Percentiles rank a stretch among this genome's conserved stretches.
Evolutionary conservation across 2,797 vertebrate genomes (phyloP).

Genomic region (Paratrypauchen microcephalus): DNA sequence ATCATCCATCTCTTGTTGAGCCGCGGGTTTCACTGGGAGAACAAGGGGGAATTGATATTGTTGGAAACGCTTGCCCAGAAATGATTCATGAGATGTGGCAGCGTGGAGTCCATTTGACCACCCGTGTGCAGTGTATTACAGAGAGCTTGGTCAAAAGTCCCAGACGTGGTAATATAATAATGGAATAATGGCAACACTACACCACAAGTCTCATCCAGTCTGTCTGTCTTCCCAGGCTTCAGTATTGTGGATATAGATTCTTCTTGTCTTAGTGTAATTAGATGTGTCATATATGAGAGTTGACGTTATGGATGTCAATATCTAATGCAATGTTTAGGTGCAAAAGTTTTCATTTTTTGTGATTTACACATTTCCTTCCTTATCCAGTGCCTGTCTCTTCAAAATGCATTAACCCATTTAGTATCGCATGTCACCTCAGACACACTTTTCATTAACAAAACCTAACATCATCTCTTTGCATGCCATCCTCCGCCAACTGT

Average conservation of each 20-base stretch:
- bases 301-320: constrained; percentile 28
- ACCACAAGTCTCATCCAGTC: constrained; percentile 25
- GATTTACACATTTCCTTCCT: constrained; percentile 22
- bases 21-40: constrained; percentile 33
- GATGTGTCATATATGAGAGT: constrained; percentile 55
- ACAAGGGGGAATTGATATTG: constrained; percentile 59
- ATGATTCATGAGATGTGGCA: constrained; percentile 54
- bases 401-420: constrained; percentile 47
- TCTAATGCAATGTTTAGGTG: constrained; percentile 36
- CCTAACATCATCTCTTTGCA: constrained; percentile 47
- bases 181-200: constrained; percentile 43
- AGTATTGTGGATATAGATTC: constrained; percentile 38
- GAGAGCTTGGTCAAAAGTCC: constrained; percentile 40
- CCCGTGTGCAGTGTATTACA: constrained; percentile 19
- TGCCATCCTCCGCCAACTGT: constrained; percentile 50
- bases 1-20: constrained; percentile 32
- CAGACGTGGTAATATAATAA: constrained; percentile 57
- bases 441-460: constrained; percentile 47
- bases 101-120: constrained; percentile 44
- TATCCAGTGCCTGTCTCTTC: constrained; percentile 40
- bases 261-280: constrained; percentile 42
- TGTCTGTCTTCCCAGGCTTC: constrained; percentile 23
- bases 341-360: constrained; percentile 56
- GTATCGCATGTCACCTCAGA: constrained; percentile 47
- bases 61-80: constrained; percentile 61